phyloP scores from a whole-genome alignment of 2,888 invertebrate species.

The Gortyna flavago region DNA sequence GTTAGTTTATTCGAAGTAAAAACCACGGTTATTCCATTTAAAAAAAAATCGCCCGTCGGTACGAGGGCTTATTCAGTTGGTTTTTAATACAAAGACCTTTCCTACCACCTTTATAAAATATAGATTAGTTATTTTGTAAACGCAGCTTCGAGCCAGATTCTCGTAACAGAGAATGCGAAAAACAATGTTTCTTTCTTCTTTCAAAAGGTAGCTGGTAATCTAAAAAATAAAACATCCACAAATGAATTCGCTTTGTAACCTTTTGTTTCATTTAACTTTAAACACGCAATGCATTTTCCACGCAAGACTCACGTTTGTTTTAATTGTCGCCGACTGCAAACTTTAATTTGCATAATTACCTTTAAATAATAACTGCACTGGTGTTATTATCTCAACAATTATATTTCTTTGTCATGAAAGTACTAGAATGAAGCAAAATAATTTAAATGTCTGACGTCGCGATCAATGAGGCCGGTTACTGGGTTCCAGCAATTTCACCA shows the following conservation, averaged over 20 bases:
- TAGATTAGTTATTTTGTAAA: not conserved
- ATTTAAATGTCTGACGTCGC: not conserved
- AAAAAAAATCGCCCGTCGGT: not conserved
- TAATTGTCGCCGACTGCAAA: constrained; percentile 29
- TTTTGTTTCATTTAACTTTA: constrained; percentile 32
- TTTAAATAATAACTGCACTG: constrained; percentile 34
- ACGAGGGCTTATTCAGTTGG: not conserved
- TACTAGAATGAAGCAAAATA: constrained; percentile 9
- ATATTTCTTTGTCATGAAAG: not conserved
- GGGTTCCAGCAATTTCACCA: no score
- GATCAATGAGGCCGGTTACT: no score
- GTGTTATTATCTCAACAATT: constrained; percentile 20
- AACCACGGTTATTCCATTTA: not conserved
- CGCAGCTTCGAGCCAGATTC: not conserved
- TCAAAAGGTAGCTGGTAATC: not conserved
- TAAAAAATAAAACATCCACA: constrained; percentile 9
- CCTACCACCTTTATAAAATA: not conserved
- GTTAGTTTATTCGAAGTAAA: not conserved
- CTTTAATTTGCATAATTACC: constrained; percentile 60
- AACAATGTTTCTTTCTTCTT: constrained; percentile 1
- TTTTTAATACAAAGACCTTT: not conserved
- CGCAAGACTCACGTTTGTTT: constrained; percentile 41
- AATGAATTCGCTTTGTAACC: constrained; percentile 31
- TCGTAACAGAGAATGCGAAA: not conserved
- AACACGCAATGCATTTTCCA: constrained; percentile 48